Conservation (phyloP, 2,113 vertebrate genomes). For the Ciconia maguari region DNA sequence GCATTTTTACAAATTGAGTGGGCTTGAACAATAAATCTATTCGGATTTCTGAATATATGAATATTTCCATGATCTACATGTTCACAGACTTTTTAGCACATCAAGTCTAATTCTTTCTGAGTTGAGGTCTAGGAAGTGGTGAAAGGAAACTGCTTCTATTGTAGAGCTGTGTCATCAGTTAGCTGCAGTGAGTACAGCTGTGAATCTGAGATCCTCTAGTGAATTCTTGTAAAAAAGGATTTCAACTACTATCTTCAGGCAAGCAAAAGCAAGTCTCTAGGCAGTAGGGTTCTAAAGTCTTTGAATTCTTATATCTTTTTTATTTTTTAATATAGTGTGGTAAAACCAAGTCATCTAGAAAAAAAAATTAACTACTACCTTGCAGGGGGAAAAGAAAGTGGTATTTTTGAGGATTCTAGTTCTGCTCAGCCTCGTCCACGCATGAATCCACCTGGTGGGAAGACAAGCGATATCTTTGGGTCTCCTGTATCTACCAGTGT, state of each 20-base stretch:
- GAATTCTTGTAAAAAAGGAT: background rate
- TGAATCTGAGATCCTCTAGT: background rate
- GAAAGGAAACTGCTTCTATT: background rate
- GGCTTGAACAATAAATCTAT: background rate
- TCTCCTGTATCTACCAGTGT: conserved; percentile 63
- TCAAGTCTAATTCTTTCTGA: background rate
- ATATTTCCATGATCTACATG: background rate
- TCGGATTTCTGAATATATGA: background rate
- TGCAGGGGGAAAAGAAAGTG: conserved; percentile 81
- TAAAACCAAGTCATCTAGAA: background rate
- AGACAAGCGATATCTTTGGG: conserved; percentile 83
- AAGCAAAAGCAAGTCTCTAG: background rate
- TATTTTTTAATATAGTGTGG: background rate
- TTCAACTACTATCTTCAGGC: background rate
- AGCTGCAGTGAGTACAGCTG: background rate
- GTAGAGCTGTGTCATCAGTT: background rate
- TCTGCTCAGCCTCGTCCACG: conserved; percentile 73
- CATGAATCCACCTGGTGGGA: conserved; percentile 78
- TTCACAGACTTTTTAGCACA: background rate
- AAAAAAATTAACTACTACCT: background rate
- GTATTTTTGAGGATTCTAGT: conserved; percentile 85
- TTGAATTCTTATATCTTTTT: background rate
- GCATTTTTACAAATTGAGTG: background rate
- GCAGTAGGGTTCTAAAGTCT: background rate
- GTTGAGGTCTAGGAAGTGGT: background rate